These are phyloP conservation scores for Myrmecobius fasciatus DNA, from an alignment of 2,113 vertebrate genomes.

Conservation along the genomic window DNA sequence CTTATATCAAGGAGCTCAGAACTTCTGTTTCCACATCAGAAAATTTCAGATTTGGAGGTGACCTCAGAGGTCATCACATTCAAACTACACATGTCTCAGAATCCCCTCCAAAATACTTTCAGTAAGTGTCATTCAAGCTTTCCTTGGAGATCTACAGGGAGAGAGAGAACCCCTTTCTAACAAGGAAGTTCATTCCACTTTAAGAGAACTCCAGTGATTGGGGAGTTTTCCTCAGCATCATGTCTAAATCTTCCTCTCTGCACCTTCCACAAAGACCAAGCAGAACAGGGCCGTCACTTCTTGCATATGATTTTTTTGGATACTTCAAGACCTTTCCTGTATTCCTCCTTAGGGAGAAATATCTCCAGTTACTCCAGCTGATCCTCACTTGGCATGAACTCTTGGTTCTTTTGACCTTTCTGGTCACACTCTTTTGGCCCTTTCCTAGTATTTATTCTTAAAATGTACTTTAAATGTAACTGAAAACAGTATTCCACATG, in stretches of 20 bases:
- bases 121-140: background rate
- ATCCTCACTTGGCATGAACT: background rate
- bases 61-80: background rate
- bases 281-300: background rate
- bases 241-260: background rate
- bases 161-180: background rate
- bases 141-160: background rate
- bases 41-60: background rate
- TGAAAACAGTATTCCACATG: no score
- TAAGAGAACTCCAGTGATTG: background rate
- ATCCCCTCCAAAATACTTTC: background rate
- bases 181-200: background rate
- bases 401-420: background rate
- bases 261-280: background rate
- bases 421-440: no score
- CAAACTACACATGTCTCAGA: background rate
- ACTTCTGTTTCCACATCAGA: background rate
- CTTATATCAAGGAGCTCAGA: constrained; percentile 21
- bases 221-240: background rate
- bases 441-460: no score
- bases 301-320: background rate
- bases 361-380: background rate
- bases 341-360: background rate
- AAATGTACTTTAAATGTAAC: no score
- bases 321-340: no score